A percentile compares a stretch with the other conserved stretches of the same genome.
Evolutionary conservation across 2,888 invertebrate species (phyloP).

Genomic region (Chesias legatella): DNA sequence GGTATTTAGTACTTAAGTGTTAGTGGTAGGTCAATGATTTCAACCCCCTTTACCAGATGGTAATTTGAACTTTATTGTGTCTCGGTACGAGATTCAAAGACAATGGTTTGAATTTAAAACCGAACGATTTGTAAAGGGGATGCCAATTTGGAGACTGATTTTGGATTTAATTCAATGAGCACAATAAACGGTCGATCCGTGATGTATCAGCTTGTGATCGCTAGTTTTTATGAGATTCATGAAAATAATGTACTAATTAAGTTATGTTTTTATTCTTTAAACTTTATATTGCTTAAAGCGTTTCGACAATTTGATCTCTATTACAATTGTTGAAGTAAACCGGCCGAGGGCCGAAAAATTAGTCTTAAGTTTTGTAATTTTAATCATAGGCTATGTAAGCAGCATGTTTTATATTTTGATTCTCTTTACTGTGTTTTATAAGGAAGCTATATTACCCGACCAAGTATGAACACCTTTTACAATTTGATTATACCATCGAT

Average conservation of each 20-base stretch:
- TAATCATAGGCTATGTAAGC: conserved; percentile 44
- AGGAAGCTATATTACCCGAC: conserved; percentile 44
- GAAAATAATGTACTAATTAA: conserved; percentile 41
- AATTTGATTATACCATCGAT: conserved; percentile 56
- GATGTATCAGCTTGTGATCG: conserved; percentile 29
- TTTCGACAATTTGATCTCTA: conserved; percentile 67
- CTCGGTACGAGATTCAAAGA: conserved; percentile 12
- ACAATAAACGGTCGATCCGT: conserved; percentile 7
- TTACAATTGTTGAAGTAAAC: conserved; percentile 75
- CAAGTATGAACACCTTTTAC: conserved; percentile 56
- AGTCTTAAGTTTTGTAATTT: conserved; percentile 43
- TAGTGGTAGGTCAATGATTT: conserved; percentile 27
- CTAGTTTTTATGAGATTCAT: conserved; percentile 56
- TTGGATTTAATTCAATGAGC: conserved; percentile 1
- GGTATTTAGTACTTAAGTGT: conserved; percentile 16
- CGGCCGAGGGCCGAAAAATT: conserved; percentile 45
- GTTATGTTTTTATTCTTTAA: conserved; percentile 44
- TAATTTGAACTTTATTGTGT: conserved; percentile 23
- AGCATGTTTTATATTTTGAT: conserved; percentile 77
- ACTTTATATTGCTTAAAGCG: conserved; percentile 69
- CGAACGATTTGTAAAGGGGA: conserved; percentile 30
- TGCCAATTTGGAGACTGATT: conserved; percentile 17
- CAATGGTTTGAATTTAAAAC: conserved; percentile 20
- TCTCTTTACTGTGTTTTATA: conserved; percentile 52
- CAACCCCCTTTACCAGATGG: conserved; percentile 33